Evolutionary conservation across 2,113 vertebrate genomes (phyloP), one percentile per base, ranked within the genome.

Genomic region (Xenopus borealis): DNA sequence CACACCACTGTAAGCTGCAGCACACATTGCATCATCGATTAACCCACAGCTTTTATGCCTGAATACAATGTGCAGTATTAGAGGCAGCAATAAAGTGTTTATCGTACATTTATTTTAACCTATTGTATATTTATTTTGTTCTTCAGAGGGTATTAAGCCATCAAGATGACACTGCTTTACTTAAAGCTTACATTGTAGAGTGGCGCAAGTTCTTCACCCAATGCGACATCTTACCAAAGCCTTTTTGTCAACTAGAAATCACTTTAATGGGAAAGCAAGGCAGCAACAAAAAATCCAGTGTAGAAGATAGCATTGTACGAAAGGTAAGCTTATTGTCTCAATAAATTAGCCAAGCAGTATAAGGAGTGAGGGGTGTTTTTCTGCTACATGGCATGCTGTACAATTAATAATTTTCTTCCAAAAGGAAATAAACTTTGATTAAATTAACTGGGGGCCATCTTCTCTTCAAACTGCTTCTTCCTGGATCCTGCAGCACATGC

Each of bases 211-310:
- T 90, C 81, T 89, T 90, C 84, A 92, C 92, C 0, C 91, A 93
- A 17, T 93, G 92, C 18, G 91, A 93, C 83, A 93, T 94, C 80
- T 83, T 94, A 79, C 96, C 97, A 64, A 99, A 99, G 80, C 97
- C 97, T 6, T 99, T 98, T 85, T 99, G 97, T 84, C 92, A 94
- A 18, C 47, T 94, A 72, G 92, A 94, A 81, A 92, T 98, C 82
- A 98, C 97, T 18, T 89, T 99, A 83, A 95, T 98, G 95, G 97
- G 97, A 71, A 99, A 99, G 81, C 97, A 98, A 79, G 96, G 96
- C 78, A 96, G 95, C 90, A 98, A 94, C 92, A 98, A 98, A 88
- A 99, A 99, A 85, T 97, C 96, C 75, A 98, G 94, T 10, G 91
- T 98, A 81, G 97, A 99, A 85, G 97, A 99, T 84, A 98, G 97